Base-by-base conservation (phyloP, 2,888 invertebrate species). In the Heliconius cydno region DNA sequence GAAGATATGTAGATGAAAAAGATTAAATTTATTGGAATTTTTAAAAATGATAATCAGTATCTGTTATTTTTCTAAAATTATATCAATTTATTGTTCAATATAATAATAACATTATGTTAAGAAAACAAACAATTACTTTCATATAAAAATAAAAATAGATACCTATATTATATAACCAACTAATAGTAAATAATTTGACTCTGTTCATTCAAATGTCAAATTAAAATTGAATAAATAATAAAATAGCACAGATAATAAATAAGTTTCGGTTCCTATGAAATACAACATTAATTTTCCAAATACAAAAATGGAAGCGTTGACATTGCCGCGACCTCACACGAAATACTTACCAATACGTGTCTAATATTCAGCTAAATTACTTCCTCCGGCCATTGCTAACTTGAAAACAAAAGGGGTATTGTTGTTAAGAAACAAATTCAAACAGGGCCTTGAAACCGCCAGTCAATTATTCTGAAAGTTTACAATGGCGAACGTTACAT, bases 281-380 rank as follows among this genome's bases (percentile, higher is more conserved):
- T 77, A 77, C 68, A 72, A 73, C 63, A 34, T 63, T 63, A 75
- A 67, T 77, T 71, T 77, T 78, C 25, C 65, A 52, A 68, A 70
- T 79, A 80, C 67, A 57, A 80, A 57, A 82, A 79, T 80, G 57
- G 67, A 70, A 77, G 67, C 74, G 71, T 79, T 79, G 77, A 82
- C 92, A 92, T 92, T 91, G 91, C 86, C 66, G 85, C 90, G 93
- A 91, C 93, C 93, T 93, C 88, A 89, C 84, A 81, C 86, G 87
- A 86, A 89, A 90, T 88, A 88, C 88, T 86, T 86, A 86, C 85
- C 84, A 85, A 86, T 92, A 94, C 94, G 94, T 94, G 94, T 85
- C 87, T 90, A 91, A 93, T 93, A 91, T 90, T 86, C 86, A 85
- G 84, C 85, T 86, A 92, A 94, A 94, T 94, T 91, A 92, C 93